Conservation (phyloP, 2,113 vertebrate genomes). For the human (Homo sapiens) region DNA sequence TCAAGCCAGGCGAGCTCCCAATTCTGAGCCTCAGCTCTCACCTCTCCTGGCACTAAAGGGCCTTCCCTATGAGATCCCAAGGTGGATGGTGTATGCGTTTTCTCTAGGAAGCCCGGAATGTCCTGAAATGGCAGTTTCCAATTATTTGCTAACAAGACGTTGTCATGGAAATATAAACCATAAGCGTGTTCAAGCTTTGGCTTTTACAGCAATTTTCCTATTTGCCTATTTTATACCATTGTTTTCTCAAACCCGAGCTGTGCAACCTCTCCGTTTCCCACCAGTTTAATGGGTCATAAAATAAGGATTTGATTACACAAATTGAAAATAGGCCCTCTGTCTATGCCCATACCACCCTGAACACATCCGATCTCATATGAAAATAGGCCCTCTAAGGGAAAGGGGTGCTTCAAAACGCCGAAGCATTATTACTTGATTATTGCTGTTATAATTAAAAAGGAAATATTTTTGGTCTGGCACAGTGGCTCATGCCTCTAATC, state of each 20-base stretch:
- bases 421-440: no score
- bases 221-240: neutral
- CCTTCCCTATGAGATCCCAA: fast-evolving
- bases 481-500: no score
- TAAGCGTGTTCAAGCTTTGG: neutral
- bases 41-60: neutral
- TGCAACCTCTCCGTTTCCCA: neutral
- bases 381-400: neutral
- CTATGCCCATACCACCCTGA: no score
- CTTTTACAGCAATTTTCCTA: neutral
- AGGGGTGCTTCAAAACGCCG: neutral
- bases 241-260: neutral
- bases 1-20: fast-evolving
- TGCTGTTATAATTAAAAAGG: no score
- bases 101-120: neutral
- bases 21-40: neutral
- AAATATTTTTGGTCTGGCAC: no score
- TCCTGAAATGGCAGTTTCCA: neutral
- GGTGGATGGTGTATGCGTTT: neutral
- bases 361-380: neutral
- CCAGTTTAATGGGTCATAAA: conserved; percentile 28
- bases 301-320: conserved; percentile 37
- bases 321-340: neutral
- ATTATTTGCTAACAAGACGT: fast-evolving
- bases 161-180: neutral